Conservation (phyloP, 2,113 vertebrate genomes). For the Anhinga rufa region DNA sequence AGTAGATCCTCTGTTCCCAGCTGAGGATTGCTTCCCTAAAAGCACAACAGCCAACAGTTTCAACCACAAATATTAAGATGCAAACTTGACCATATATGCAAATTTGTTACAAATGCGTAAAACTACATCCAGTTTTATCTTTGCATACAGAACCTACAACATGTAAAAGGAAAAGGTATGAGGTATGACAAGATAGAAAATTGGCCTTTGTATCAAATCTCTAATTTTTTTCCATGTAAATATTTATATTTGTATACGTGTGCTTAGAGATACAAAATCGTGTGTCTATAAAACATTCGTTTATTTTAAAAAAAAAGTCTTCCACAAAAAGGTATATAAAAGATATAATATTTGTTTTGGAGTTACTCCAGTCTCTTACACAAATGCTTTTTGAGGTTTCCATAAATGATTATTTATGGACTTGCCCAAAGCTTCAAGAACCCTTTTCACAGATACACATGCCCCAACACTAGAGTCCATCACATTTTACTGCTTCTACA, state of each 20-base stretch:
- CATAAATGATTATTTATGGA: constrained; percentile 15
- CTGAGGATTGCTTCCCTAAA: not conserved
- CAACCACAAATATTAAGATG: not conserved
- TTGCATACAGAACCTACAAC: not conserved
- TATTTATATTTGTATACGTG: not conserved
- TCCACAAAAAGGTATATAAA: not conserved
- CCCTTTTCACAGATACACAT: not conserved
- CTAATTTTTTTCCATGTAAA: not conserved
- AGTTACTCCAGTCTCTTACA: not conserved
- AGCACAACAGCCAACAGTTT: not conserved
- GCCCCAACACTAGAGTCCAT: not conserved
- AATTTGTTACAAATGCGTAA: not conserved
- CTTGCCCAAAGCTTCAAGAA: not conserved
- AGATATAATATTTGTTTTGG: not conserved
- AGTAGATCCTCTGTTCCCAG: not conserved
- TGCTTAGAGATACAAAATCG: not conserved
- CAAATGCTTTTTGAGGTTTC: constrained; percentile 5
- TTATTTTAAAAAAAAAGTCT: not conserved
- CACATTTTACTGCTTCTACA: not conserved
- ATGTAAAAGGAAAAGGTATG: not conserved
- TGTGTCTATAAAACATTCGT: not conserved
- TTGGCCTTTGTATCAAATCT: not conserved
- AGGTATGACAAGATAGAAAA: not conserved
- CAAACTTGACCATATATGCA: not conserved
- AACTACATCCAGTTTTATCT: not conserved